Evolutionary conservation across 1,140 invertebrate genomes (phyloP), one percentile per base, ranked within the genome.

Genomic region (Manduca sexta): DNA sequence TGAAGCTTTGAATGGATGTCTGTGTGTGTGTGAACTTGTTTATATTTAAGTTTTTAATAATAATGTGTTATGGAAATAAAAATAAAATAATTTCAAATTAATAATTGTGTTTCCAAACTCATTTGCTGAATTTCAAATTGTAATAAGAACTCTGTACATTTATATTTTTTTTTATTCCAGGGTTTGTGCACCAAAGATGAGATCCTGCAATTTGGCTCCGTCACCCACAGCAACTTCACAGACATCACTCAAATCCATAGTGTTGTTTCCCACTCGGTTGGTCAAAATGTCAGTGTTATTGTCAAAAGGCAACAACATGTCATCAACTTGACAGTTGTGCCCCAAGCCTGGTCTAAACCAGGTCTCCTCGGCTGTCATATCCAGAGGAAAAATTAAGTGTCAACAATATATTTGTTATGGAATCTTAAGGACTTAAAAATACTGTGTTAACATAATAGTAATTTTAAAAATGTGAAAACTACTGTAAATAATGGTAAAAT

Each of bases 171-270:
- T 35, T 48, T 64, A 54, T 88, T 87, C 35, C 68, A 96, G 94
- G 95, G 95, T n/a, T 79, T 97, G 2, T 74, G 88, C 62, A 88
- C 89, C 16, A 89, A 91, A 34, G 96, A 97, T 86, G 77, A 90
- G 31, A 86, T 97, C 3, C 57, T 94, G 1, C 88, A 94, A 61
- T 96, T 97, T 89, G 96, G 95, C n/a, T 94, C 94, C 0, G 79
- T 97, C 1, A 92, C 92, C 56, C 71, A 77, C 14, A 83, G 73
- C 6, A 97, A 97, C 81, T 97, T 95, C 68, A 87, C 88, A 35
- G 87, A 88, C 35, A 69, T 95, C 1, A 84, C 86, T 13, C 91
- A 95, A 76, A 89, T 93, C 37, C 88, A 89, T 3, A 85, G 87
- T 37, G 72, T 97, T 13, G 93, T 97, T 4, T 88, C 91, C 48